Evolutionary conservation across 1,140 invertebrate species (phyloP).

Genomic region (Phymorhynchus buccinoides): DNA sequence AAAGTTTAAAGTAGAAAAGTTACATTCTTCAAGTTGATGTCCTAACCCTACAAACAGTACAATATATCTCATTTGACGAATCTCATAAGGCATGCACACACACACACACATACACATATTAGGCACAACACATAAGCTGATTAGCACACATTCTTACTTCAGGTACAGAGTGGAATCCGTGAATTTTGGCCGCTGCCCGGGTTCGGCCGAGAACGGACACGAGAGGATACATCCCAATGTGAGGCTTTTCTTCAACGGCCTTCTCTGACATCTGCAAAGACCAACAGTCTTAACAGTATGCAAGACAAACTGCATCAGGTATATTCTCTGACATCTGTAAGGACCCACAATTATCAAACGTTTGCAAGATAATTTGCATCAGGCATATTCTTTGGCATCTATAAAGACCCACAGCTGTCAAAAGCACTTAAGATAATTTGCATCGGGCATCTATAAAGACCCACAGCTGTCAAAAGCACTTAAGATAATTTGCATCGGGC

Average conservation of each 20-base stretch:
- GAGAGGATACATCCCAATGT: constrained; percentile 50
- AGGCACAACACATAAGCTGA: no score
- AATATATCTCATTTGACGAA: no score
- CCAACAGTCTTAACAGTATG: neutral
- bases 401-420: neutral
- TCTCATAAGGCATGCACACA: no score
- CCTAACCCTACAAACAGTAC: no score
- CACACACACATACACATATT: no score
- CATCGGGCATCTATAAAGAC: no score
- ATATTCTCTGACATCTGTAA: no score
- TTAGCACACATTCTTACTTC: constrained; percentile 42
- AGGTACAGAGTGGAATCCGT: constrained; percentile 44
- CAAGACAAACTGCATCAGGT: no score
- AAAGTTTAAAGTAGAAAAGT: no score
- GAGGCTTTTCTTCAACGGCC: constrained; percentile 33
- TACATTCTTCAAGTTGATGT: no score
- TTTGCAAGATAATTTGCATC: neutral
- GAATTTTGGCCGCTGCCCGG: constrained; percentile 34
- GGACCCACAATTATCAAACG: neutral
- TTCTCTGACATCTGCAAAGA: constrained; percentile 39
- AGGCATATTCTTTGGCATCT: no score
- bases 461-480: neutral
- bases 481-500: no score
- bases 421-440: neutral
- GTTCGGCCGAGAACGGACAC: constrained; percentile 45